phyloP scores from a whole-genome alignment of 2,113 vertebrate species.

The Rhipidura dahli region DNA sequence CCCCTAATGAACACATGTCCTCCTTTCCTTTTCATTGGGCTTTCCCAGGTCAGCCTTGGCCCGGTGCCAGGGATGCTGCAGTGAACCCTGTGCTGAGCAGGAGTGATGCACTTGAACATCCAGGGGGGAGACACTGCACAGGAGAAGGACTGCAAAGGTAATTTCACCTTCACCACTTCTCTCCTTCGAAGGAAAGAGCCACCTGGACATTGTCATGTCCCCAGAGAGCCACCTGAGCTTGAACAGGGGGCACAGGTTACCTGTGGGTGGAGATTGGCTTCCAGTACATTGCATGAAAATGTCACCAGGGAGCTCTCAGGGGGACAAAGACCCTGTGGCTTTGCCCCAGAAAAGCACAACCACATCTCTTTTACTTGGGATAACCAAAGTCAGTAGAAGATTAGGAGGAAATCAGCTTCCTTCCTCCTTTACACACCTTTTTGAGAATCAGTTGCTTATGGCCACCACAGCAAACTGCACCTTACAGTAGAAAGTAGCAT shows the following conservation, averaged over 20 bases:
- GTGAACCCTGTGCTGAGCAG: neutral
- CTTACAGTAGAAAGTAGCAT: neutral
- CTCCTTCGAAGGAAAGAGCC: neutral
- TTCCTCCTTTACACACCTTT: neutral
- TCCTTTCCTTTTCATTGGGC: neutral
- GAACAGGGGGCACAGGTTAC: neutral
- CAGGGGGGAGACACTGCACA: neutral
- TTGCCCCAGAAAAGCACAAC: neutral
- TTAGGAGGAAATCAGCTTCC: neutral
- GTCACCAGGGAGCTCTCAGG: neutral
- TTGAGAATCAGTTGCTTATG: neutral
- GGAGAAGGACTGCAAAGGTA: neutral
- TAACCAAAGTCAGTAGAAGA: neutral
- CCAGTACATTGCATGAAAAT: neutral
- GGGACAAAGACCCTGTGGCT: neutral
- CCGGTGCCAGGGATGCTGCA: neutral
- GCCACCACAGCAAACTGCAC: neutral
- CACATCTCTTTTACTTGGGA: neutral
- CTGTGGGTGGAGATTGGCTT: neutral
- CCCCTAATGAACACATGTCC: neutral
- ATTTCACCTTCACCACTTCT: neutral
- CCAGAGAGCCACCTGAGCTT: neutral
- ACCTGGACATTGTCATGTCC: neutral
- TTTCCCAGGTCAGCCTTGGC: neutral
- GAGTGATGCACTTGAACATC: rapidly evolving